Percentiles rank a stretch among this genome's conserved stretches.
phyloP scores from a whole-genome alignment of 2,888 invertebrate genomes.

The Drosophila mimetica region DNA sequence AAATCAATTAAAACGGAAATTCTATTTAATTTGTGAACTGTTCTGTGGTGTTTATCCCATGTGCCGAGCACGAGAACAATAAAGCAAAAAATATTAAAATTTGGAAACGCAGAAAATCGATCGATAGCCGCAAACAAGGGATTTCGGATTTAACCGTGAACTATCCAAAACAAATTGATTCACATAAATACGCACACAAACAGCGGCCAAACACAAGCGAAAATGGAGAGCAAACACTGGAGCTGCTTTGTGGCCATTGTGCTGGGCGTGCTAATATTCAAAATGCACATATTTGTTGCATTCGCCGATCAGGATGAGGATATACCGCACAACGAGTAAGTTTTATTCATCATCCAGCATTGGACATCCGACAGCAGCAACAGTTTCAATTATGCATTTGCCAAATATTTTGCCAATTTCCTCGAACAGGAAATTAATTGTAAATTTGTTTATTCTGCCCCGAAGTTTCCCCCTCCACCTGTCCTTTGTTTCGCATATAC shows the following conservation, averaged over 20 bases:
- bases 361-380: conserved; percentile 19
- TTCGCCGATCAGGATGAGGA: conserved; percentile 92
- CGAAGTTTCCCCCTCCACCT: not conserved
- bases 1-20: conserved; percentile 25
- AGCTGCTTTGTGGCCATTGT: conserved; percentile 78
- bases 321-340: conserved; percentile 96
- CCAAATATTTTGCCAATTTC: conserved; percentile 49
- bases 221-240: conserved; percentile 78
- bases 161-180: conserved; percentile 38
- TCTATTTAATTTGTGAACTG: conserved; percentile 22
- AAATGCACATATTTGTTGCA: conserved; percentile 77
- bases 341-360: conserved; percentile 27
- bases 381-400: conserved; percentile 57
- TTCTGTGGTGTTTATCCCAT: conserved; percentile 32
- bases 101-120: conserved; percentile 19
- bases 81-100: conserved; percentile 34
- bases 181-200: conserved; percentile 26
- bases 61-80: conserved; percentile 18
- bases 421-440: conserved; percentile 68
- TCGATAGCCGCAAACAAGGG: conserved; percentile 30
- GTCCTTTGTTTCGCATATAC: not conserved
- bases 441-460: conserved; percentile 57
- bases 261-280: conserved; percentile 78
- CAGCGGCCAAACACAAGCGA: conserved; percentile 32
- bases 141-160: conserved; percentile 33